Conservation (phyloP, 64 coral and sea anemone genomes). For the Porites australiensis region DNA sequence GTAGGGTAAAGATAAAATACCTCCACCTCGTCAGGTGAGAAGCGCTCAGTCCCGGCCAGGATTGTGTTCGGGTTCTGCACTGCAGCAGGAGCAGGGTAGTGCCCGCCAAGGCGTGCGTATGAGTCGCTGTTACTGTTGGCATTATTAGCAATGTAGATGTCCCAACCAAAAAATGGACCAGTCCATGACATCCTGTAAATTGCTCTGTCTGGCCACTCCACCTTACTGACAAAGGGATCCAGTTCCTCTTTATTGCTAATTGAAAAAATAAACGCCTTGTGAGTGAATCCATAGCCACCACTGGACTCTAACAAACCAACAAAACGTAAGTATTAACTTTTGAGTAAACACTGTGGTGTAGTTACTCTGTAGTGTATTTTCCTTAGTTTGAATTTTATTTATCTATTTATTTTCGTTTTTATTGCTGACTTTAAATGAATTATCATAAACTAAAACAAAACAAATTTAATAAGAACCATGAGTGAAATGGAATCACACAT, state of each 20-base stretch:
- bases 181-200: background rate
- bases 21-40: slow-evolving; percentile 18
- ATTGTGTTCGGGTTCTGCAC: background rate
- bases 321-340: too few relatives aligned
- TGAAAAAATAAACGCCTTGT: background rate
- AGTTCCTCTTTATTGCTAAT: background rate
- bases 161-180: background rate
- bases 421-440: too few relatives aligned
- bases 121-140: background rate
- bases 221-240: background rate
- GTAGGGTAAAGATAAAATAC: background rate
- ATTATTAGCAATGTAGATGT: background rate
- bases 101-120: background rate
- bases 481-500: too few relatives aligned
- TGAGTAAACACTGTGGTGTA: too few relatives aligned
- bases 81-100: background rate
- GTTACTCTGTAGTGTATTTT: too few relatives aligned
- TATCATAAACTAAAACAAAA: too few relatives aligned
- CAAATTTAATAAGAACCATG: too few relatives aligned
- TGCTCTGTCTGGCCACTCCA: background rate
- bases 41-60: background rate
- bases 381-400: too few relatives aligned
- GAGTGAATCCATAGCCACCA: background rate
- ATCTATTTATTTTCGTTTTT: too few relatives aligned
- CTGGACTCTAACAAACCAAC: background rate